Conservation (phyloP, 2,888 invertebrate genomes). For the Nebria salina region DNA sequence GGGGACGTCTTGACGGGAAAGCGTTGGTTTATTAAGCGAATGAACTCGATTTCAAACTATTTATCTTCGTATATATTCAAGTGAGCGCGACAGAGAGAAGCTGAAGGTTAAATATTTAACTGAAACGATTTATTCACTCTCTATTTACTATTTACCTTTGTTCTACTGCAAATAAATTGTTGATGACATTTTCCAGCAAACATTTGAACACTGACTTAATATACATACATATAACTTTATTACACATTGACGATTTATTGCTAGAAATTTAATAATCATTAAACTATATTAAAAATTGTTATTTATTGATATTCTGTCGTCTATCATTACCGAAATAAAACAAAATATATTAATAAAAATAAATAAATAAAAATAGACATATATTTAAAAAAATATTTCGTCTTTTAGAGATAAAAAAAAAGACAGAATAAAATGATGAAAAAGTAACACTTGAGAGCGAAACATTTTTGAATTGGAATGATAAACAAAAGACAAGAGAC, state of each 20-base stretch:
- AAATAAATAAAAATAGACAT: too few relatives aligned
- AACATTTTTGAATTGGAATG: background rate
- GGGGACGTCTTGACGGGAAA: constrained; percentile 10
- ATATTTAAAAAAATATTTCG: too few relatives aligned
- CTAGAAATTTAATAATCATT: too few relatives aligned
- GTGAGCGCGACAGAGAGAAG: background rate
- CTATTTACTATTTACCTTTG: background rate
- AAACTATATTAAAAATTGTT: too few relatives aligned
- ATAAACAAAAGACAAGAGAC: background rate
- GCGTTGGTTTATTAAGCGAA: constrained; percentile 17
- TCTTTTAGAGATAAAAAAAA: too few relatives aligned
- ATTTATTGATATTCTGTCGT: too few relatives aligned
- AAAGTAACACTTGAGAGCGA: background rate
- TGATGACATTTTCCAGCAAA: background rate
- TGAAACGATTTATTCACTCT: background rate
- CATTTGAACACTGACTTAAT: background rate
- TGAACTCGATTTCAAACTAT: constrained; percentile 1
- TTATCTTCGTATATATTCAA: background rate
- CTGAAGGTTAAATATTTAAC: constrained; percentile 1
- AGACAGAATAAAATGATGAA: background rate
- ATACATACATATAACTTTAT: background rate
- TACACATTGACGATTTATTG: background rate
- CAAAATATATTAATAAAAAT: too few relatives aligned
- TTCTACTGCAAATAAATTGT: background rate
- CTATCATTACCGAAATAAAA: too few relatives aligned